A percentile compares a stretch with the other conserved stretches of the same genome.
These are phyloP conservation scores for Nicator chloris DNA, from an alignment of 2,113 vertebrate genomes.

Conservation along the genomic window DNA sequence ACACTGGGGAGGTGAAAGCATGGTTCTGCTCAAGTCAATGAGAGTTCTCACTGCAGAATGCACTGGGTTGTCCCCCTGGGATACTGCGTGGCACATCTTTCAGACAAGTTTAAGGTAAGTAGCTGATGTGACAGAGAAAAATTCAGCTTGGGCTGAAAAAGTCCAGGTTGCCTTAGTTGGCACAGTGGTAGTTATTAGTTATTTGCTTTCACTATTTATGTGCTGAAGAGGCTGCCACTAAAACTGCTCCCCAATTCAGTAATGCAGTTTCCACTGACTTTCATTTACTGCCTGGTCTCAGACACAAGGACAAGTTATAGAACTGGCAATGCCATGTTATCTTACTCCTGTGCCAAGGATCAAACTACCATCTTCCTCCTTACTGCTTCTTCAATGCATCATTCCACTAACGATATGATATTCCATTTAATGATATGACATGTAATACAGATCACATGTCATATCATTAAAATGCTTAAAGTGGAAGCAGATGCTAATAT, in stretches of 20 bases:
- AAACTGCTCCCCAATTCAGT: background rate
- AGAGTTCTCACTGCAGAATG: background rate
- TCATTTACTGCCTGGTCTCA: background rate
- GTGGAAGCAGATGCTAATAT: background rate
- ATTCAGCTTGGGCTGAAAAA: background rate
- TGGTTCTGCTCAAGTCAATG: background rate
- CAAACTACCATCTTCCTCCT: background rate
- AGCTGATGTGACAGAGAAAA: background rate
- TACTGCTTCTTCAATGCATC: background rate
- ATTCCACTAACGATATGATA: too few species aligned
- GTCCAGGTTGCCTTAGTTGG: background rate
- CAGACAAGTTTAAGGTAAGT: background rate
- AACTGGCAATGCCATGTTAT: background rate
- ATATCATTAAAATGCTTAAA: background rate
- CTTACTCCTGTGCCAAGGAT: background rate
- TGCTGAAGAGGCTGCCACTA: background rate
- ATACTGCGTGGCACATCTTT: background rate
- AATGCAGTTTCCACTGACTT: background rate
- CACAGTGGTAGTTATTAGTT: background rate
- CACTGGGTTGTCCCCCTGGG: background rate
- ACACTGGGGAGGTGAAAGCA: background rate
- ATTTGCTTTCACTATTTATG: background rate
- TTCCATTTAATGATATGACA: too few species aligned
- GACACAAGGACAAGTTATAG: background rate
- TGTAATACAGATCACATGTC: background rate